Evolutionary conservation across 2,797 vertebrate genomes (phyloP).

Genomic region (Iguana delicatissima): DNA sequence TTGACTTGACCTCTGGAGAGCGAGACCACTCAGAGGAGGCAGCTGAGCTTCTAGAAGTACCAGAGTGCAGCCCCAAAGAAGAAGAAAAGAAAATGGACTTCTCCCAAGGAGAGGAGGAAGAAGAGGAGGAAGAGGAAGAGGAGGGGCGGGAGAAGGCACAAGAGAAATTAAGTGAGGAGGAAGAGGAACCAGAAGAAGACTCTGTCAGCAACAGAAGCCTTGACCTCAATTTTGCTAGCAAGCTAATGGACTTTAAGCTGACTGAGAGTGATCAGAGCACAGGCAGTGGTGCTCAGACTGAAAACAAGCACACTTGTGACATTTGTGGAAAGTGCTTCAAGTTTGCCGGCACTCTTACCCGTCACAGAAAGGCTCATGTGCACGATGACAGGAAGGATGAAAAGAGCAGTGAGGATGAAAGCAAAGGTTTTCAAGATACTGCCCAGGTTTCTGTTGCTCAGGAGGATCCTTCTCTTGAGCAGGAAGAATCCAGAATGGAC

Average conservation of each 20-base stretch:
- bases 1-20: slow-evolving; percentile 82
- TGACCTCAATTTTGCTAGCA: slow-evolving; percentile 94
- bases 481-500: slow-evolving; percentile 73
- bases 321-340: slow-evolving; percentile 94
- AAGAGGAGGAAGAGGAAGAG: slow-evolving; percentile 73
- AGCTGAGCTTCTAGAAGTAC: slow-evolving; percentile 48
- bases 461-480: slow-evolving; percentile 71
- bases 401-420: slow-evolving; percentile 74
- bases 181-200: slow-evolving; percentile 86
- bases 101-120: background rate
- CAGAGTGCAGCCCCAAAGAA: slow-evolving; percentile 40
- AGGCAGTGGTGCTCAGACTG: slow-evolving; percentile 63
- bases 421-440: slow-evolving; percentile 60
- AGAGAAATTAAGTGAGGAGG: slow-evolving; percentile 72
- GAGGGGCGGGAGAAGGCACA: slow-evolving; percentile 46
- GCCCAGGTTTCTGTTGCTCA: slow-evolving; percentile 42
- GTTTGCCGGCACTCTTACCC: slow-evolving; percentile 90
- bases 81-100: slow-evolving; percentile 60
- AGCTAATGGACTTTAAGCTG: slow-evolving; percentile 94
- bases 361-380: slow-evolving; percentile 90
- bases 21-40: slow-evolving; percentile 67
- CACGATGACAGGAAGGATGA: slow-evolving; percentile 76
- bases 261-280: slow-evolving; percentile 77
- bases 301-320: slow-evolving; percentile 85
- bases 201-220: slow-evolving; percentile 94